phyloP scores from a whole-genome alignment of 37 sponge, comb jelly and placozoan species.

The Mnemiopsis leidyi region DNA sequence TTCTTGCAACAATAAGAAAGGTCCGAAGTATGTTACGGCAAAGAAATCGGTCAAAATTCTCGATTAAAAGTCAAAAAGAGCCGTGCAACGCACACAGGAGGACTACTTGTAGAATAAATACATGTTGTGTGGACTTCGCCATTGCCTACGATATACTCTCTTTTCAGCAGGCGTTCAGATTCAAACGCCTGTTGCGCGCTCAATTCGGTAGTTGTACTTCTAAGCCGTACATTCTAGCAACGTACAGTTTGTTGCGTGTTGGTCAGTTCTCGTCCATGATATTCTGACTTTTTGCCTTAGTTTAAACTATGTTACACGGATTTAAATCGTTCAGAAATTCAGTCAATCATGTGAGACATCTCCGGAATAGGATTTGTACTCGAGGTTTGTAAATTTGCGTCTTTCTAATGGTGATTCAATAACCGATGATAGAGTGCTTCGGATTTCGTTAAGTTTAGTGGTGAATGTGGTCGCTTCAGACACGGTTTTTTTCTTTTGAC shows the following conservation, averaged over 20 bases:
- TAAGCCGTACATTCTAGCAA: not conserved
- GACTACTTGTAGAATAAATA: not conserved
- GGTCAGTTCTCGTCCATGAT: not conserved
- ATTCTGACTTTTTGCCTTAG: conserved; percentile 17
- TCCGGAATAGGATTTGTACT: conserved; percentile 38
- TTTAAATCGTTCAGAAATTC: conserved; percentile 35
- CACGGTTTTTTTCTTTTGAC: too few relatives aligned
- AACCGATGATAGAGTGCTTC: not conserved
- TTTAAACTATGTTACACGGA: conserved; percentile 48
- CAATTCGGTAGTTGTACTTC: conserved; percentile 59
- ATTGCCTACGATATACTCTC: conserved; percentile 47
- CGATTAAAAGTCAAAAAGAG: not conserved
- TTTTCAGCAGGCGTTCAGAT: conserved; percentile 55
- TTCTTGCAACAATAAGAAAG: too few relatives aligned
- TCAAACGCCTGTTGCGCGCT: conserved; percentile 63
- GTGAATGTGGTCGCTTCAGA: too few relatives aligned
- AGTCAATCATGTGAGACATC: conserved; percentile 13
- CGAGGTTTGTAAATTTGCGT: not conserved
- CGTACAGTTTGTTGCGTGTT: conserved; percentile 8
- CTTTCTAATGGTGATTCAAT: not conserved
- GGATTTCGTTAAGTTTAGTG: too few relatives aligned
- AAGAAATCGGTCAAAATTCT: not conserved
- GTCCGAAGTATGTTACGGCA: too few relatives aligned
- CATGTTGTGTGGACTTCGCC: not conserved
- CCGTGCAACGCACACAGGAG: not conserved